Evolutionary conservation across 2,797 vertebrate genomes (phyloP).

Genomic region (Protonibea diacanthus): DNA sequence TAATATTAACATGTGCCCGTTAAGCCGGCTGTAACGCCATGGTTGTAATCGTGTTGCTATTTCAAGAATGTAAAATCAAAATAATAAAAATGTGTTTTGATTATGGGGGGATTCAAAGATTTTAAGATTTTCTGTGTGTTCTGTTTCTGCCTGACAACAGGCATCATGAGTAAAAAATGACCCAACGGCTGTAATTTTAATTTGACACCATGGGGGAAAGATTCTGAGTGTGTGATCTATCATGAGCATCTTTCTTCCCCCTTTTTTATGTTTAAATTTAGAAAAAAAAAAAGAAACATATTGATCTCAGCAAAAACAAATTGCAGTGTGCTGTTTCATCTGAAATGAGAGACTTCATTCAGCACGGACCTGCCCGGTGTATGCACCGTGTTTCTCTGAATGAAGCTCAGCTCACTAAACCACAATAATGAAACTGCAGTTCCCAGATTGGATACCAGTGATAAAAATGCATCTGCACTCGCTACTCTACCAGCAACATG

Average conservation of each 20-base stretch:
- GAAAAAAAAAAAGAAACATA: not conserved
- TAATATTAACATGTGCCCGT: not conserved
- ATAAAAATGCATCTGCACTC: constrained; percentile 47
- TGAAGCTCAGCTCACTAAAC: constrained; percentile 37
- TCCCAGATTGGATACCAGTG: constrained; percentile 36
- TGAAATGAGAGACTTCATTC: constrained; percentile 26
- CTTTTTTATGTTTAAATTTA: not conserved
- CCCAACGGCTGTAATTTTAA: not conserved
- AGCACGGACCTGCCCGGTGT: constrained; percentile 6
- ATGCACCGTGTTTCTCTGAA: constrained; percentile 25
- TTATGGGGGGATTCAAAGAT: not conserved
- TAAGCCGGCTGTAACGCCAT: not conserved
- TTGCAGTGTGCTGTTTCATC: not conserved
- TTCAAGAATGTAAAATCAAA: not conserved
- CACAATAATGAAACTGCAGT: constrained; percentile 13
- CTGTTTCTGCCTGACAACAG: too few species aligned
- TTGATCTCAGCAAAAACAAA: constrained; percentile 5
- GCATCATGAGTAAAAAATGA: not conserved
- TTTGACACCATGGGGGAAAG: not conserved
- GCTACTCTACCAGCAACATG: constrained; percentile 30
- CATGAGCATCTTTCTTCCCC: not conserved
- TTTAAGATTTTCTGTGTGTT: too few species aligned
- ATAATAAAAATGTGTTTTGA: not conserved
- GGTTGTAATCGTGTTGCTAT: not conserved
- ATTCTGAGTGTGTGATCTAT: not conserved